Percentiles rank a stretch among this genome's conserved stretches.
These are phyloP conservation scores for Borostomias antarcticus DNA, from an alignment of 2,797 vertebrate genomes.

Conservation along the genomic window DNA sequence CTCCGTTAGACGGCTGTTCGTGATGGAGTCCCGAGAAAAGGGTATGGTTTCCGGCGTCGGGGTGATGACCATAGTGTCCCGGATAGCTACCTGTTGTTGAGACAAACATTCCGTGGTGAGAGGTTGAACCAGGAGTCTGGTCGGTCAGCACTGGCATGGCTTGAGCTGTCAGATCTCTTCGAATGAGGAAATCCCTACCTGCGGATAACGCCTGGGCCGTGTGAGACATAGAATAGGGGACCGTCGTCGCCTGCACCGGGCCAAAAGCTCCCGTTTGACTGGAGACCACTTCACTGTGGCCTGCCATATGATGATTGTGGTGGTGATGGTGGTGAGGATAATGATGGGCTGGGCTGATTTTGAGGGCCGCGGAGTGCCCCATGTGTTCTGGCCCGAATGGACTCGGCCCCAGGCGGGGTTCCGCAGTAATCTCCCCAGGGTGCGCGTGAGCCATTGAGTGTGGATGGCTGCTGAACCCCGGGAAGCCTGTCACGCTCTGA, in stretches of 20 bases:
- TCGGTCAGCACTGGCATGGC: slow-evolving; percentile 87
- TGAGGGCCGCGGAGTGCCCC: slow-evolving; percentile 91
- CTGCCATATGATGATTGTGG: slow-evolving; percentile 91
- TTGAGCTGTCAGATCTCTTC: slow-evolving; percentile 88
- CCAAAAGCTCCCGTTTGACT: slow-evolving; percentile 90
- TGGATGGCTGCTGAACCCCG: slow-evolving; percentile 87
- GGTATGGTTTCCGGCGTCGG: slow-evolving; percentile 88
- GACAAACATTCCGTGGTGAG: slow-evolving; percentile 98
- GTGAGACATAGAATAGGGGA: slow-evolving; percentile 84
- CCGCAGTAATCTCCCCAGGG: slow-evolving; percentile 86
- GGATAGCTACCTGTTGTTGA: slow-evolving; percentile 99
- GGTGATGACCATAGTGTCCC: slow-evolving; percentile 90
- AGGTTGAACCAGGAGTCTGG: slow-evolving; percentile 83
- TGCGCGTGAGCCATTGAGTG: slow-evolving; percentile 85
- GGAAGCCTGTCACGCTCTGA: slow-evolving; percentile 92
- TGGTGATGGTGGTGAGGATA: slow-evolving; percentile 86
- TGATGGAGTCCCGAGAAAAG: slow-evolving; percentile 93
- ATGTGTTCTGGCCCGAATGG: slow-evolving; percentile 91
- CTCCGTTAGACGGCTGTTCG: slow-evolving; percentile 89
- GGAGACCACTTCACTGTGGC: slow-evolving; percentile 90
- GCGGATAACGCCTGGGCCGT: slow-evolving; percentile 83
- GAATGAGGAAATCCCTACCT: slow-evolving; percentile 90
- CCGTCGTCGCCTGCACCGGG: slow-evolving; percentile 82
- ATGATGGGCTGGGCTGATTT: slow-evolving; percentile 92
- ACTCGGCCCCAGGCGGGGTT: slow-evolving; percentile 88